phyloP scores from a whole-genome alignment of 1,140 invertebrate genomes.

The Periplaneta americana region DNA sequence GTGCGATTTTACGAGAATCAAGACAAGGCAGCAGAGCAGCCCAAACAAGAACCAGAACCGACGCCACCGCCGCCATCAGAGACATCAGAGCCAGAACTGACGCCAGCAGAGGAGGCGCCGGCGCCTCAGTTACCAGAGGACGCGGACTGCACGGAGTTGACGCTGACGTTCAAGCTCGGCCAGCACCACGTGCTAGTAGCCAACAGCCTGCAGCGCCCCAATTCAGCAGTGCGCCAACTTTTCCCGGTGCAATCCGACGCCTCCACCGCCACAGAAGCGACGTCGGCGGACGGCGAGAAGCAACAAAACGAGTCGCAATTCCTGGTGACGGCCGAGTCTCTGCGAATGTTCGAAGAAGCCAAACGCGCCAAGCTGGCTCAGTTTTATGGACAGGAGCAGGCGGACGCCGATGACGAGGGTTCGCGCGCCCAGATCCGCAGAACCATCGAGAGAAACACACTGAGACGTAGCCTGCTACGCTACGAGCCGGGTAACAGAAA shows the following conservation, averaged over 20 bases:
- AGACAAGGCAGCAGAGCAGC: slow-evolving; percentile 30
- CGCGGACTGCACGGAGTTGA: slow-evolving; percentile 42
- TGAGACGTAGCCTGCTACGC: slow-evolving; percentile 62
- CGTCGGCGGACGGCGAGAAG: not conserved
- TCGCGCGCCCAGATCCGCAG: slow-evolving; percentile 35
- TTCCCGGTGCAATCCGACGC: slow-evolving; percentile 46
- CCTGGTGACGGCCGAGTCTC: slow-evolving; percentile 55
- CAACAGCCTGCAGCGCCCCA: slow-evolving; percentile 53
- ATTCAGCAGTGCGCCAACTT: slow-evolving; percentile 66
- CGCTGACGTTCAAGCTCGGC: slow-evolving; percentile 51
- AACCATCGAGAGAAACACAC: slow-evolving; percentile 67
- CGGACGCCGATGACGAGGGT: slow-evolving; percentile 26
- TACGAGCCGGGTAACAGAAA: slow-evolving; percentile 36
- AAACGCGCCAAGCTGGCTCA: slow-evolving; percentile 43
- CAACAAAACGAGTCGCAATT: not conserved
- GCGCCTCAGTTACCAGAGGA: slow-evolving; percentile 27
- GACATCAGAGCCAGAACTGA: no score
- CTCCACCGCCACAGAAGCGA: not conserved
- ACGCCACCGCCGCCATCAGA: not conserved
- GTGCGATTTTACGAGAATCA: slow-evolving; percentile 29
- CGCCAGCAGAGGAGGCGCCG: slow-evolving; percentile 22
- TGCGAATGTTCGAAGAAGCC: slow-evolving; percentile 57
- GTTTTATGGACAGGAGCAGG: slow-evolving; percentile 12
- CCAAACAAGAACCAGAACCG: slow-evolving; percentile 19
- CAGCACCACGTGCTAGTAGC: slow-evolving; percentile 44